A percentile compares a stretch with the other conserved stretches of the same genome.
Conservation (phyloP, 1,140 invertebrate genomes). For the Prorops nasuta region DNA sequence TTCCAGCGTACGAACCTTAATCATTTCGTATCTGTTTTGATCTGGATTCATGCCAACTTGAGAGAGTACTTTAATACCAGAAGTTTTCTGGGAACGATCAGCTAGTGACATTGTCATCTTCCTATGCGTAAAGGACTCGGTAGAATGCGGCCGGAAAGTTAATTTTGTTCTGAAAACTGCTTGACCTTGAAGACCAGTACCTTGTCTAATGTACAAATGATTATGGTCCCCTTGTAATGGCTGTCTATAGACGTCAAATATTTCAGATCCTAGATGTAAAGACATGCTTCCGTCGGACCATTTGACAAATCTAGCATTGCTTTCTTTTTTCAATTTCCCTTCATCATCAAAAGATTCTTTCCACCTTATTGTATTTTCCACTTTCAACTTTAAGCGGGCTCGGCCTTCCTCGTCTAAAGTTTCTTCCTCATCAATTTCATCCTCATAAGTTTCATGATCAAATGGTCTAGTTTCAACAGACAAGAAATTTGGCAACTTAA, state of each 20-base stretch:
- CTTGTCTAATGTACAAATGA: slow-evolving; percentile 89
- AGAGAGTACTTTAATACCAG: slow-evolving; percentile 94
- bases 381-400: slow-evolving; percentile 86
- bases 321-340: slow-evolving; percentile 83
- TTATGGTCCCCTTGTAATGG: slow-evolving; percentile 75
- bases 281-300: slow-evolving; percentile 99
- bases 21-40: slow-evolving; percentile 82
- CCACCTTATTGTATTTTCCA: slow-evolving; percentile 98
- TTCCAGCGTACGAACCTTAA: slow-evolving; percentile 66
- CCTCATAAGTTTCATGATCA: slow-evolving; percentile 93
- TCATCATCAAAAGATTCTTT: slow-evolving; percentile 82
- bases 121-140: slow-evolving; percentile 96
- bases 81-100: slow-evolving; percentile 93
- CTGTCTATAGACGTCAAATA: slow-evolving; percentile 97
- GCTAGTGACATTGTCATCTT: slow-evolving; percentile 98
- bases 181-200: slow-evolving; percentile 96
- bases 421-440: slow-evolving; percentile 99
- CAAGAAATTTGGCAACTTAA: slow-evolving; percentile 91
- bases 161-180: slow-evolving; percentile 95
- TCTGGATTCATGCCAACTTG: slow-evolving; percentile 94
- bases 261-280: slow-evolving; percentile 94
- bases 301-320: slow-evolving; percentile 91
- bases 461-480: slow-evolving; percentile 92
- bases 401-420: slow-evolving; percentile 96
- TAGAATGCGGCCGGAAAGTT: slow-evolving; percentile 95